Conservation (phyloP, 2,888 invertebrate genomes). For the Aphodius sticticus region DNA sequence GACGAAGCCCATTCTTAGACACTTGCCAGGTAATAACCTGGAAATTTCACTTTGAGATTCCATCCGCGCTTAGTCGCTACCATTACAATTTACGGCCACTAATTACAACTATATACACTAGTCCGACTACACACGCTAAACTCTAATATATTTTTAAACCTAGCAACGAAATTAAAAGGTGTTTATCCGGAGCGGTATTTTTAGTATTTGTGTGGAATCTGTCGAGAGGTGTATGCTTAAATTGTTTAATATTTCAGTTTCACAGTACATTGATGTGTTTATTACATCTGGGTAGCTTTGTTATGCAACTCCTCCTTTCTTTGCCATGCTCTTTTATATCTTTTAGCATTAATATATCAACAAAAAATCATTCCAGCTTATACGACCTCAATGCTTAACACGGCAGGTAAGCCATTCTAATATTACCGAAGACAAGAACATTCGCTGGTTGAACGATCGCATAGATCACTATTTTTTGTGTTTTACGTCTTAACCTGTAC, state of each 20-base stretch:
- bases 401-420: too few relatives aligned
- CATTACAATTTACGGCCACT: not conserved
- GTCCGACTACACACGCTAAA: not conserved
- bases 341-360: too few relatives aligned
- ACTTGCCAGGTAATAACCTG: not conserved
- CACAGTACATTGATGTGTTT: too few relatives aligned
- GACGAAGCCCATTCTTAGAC: not conserved
- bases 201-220: not conserved
- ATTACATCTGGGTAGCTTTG: too few relatives aligned
- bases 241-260: not conserved
- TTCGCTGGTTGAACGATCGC: too few relatives aligned
- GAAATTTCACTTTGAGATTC: not conserved
- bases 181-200: not conserved
- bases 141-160: not conserved
- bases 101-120: not conserved
- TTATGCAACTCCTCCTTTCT: too few relatives aligned
- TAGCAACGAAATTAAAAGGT: not conserved
- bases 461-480: not conserved
- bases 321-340: too few relatives aligned
- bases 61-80: not conserved
- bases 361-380: too few relatives aligned
- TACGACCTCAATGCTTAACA: too few relatives aligned
- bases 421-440: too few relatives aligned
- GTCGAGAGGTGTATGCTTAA: not conserved
- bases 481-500: constrained; percentile 7